Base-by-base conservation (phyloP, 2,113 vertebrate genomes). In the Eudyptes chrysolophus region DNA sequence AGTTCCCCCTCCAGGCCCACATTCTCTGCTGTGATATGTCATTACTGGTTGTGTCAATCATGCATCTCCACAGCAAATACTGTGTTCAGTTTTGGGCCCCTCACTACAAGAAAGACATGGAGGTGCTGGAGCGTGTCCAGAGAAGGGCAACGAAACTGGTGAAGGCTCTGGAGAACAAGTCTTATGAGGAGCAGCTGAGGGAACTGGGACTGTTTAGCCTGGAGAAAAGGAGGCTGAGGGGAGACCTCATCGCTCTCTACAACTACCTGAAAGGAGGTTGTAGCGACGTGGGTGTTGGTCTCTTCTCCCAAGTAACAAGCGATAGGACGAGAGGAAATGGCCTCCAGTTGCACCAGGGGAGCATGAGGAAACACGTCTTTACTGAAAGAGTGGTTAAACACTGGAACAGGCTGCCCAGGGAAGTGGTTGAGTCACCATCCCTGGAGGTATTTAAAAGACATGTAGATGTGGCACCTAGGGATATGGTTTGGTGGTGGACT, bases 11-110 rank as follows among this genome's bases (percentile, higher is more conserved):
- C 34, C 52, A 90, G 69, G 61, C 64, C 54, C 87, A 65, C 17
- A 19, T 36, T 92, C 54, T 96, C 38, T 91, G 24, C 91, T 86
- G 68, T 84, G 84, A 80, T 87, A 52, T 94, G 74, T 77, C 84
- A 87, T 55, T 88, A 13, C 49, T 89, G 70, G 13, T 95, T 87
- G 60, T 90, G 82, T 96, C 96, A 97, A 84, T 96, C 90, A 95
- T 12, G 18, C 48, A 38, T 51, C 32, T 81, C 57, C 64, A 60
- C 61, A 74, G 60, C 8, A 6, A 71, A 29, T 29, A 6, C 48
- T 38, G n/a, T 38, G 48, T 51, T 51, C 17, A 46, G 20, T 52
- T 29, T 51, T 36, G n/a, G 48, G 13, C 25, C 17, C 34, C 34
- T 29, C 48, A 36, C 24, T 51, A 15, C 46, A 27, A 27, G 46